Base-by-base conservation (phyloP, 2,797 vertebrate genomes). In the Catamblyrhynchus diadema region DNA sequence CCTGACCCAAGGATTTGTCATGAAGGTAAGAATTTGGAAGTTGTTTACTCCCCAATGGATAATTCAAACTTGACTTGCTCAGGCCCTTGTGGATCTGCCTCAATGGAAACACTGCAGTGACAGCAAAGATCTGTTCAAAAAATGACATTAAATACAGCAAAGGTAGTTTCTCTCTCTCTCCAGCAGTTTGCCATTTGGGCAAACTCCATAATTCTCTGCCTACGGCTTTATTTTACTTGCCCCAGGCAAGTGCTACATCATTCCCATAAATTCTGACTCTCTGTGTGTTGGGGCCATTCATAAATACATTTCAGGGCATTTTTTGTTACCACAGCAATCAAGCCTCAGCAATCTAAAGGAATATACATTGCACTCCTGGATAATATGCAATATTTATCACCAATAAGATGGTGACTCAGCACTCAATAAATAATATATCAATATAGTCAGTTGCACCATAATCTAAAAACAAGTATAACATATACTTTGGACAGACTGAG, bases 361-460 rank as follows among this genome's bases (percentile, higher is more conserved):
- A 98, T 97, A 98, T 97, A 97, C 97, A 98, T 97, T 98, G 98
- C 98, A 98, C 98, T 97, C 97, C 94, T 97, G 97, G 96, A 97
- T 96, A 97, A 97, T 96, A 97, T 97, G 97, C 96, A 96, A 98
- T 93, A 98, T 97, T 97, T 95, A 72, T 95, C 96, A 95, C 93
- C 97, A 97, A 86, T 95, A 97, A 97, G 95, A 96, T 94, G 97
- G 98, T 91, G 98, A 97, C 94, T 97, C 97, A 97, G 97, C 97
- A 97, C 96, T 98, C 98, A 97, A 98, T 98, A 98, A 98, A 98
- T 98, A 98, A 98, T 97, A 98, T 97, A 97, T 97, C 97, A 97
- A 98, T 98, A 98, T 97, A 97, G 95, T 96, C 95, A 96, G 98
- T 96, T 98, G 97, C 97, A 98, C 98, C 97, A 96, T 95, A 96